These are phyloP conservation scores for Eidolon helvum DNA, from an alignment of 2,113 vertebrate species.

Conservation along the genomic window DNA sequence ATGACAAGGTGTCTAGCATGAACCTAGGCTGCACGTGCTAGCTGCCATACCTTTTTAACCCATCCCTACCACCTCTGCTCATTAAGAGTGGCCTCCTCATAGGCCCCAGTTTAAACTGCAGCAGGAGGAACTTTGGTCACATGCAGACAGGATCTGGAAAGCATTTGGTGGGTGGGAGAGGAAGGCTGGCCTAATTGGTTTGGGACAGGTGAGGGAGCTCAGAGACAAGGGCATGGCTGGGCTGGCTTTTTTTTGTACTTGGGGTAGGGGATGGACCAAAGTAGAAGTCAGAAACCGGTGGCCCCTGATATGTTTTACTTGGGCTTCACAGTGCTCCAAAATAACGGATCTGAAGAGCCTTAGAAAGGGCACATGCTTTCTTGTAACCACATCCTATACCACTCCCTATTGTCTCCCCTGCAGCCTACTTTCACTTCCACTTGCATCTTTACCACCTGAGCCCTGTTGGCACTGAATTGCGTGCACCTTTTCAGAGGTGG, in stretches of 20 bases:
- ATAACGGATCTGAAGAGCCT: neutral
- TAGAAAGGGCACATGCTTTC: fast-evolving
- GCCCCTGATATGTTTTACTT: neutral
- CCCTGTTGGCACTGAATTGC: fast-evolving
- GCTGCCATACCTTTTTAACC: neutral
- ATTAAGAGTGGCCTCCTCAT: fast-evolving
- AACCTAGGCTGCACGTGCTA: neutral
- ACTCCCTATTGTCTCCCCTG: fast-evolving
- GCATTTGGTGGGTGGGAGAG: too few relatives aligned
- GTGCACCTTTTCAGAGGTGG: neutral
- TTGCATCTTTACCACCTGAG: neutral
- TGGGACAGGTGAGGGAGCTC: too few relatives aligned
- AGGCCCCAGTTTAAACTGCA: neutral
- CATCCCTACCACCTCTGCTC: neutral
- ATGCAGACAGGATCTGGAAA: neutral
- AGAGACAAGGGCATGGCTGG: neutral
- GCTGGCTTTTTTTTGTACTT: neutral
- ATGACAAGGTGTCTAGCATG: fast-evolving
- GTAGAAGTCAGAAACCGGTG: neutral
- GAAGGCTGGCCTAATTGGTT: neutral
- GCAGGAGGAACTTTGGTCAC: neutral
- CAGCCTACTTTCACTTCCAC: neutral
- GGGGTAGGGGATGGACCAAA: fast-evolving
- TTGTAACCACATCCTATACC: fast-evolving
- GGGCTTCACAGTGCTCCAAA: neutral